Base-by-base conservation (phyloP, 1,140 invertebrate genomes). In the Megalonaias nervosa region DNA sequence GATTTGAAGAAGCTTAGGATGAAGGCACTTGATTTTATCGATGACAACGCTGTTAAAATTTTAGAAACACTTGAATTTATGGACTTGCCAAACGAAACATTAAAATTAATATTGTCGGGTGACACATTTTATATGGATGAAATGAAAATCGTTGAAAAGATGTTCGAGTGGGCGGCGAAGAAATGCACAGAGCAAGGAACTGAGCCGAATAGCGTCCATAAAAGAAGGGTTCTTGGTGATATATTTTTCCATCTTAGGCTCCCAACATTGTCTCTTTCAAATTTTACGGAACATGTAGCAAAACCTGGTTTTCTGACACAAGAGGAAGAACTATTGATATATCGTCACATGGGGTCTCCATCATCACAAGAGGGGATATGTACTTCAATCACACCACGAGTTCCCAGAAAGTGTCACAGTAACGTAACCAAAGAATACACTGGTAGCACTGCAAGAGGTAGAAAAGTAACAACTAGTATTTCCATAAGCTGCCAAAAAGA, bases 101-200 rank as follows among this genome's bases (percentile, higher is more conserved):
- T 72, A 16, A 59, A n/a, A 5, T 64, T 64, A n/a, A 56, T 72
- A n/a, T 64, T 72, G 64, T 17, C 55, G 13, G 31, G 71, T 55
- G 60, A 64, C 19, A 72, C 69, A n/a, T 71, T 71, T 60, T 61
- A 61, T 60, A 21, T 13, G 14, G 58, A 60, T 38, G 69, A 71
- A 60, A 26, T 26, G 58, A 21, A 23, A 60, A 71, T 71, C 13
- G 23, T 71, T 61, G 14, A 21, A 16, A 59, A 61, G n/a, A 26
- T 38, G 2, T 31, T 21, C n/a, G n/a, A 71, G n/a, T 71, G 57
- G 69, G 57, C 59, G 1, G 31, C 11, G 12, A 59, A 38, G n/a
- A 71, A 71, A 26, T 16, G 17, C 60, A 23, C 21, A 38, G 57
- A 71, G 60, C 17, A 23, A 26, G 15, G 19, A 38, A 14, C 21